phyloP scores from a whole-genome alignment of 2,113 vertebrate species.

The Delphinapterus leucas region DNA sequence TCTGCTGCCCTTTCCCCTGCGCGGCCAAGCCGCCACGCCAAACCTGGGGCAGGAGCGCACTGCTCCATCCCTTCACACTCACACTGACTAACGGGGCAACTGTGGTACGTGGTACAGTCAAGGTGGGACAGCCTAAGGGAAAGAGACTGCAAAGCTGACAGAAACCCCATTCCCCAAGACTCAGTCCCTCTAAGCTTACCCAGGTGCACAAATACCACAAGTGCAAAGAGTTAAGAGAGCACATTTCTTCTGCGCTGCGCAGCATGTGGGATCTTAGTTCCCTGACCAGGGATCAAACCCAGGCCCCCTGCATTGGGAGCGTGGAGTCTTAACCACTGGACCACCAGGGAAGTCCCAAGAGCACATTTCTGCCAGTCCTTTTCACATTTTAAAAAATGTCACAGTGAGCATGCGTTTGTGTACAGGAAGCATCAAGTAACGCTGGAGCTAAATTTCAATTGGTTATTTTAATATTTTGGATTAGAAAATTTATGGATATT shows the following conservation, averaged over 20 bases:
- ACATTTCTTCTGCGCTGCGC: neutral
- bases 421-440: neutral
- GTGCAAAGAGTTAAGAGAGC: neutral
- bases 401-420: neutral
- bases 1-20: neutral
- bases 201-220: neutral
- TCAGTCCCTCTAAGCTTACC: neutral
- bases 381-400: neutral
- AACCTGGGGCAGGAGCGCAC: neutral
- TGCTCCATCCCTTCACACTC: neutral
- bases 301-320: too few species aligned
- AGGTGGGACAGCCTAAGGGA: neutral
- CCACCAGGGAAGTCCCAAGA: neutral
- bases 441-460: neutral
- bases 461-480: neutral
- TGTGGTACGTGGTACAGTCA: neutral
- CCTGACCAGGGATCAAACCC: too few species aligned
- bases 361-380: neutral
- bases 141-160: neutral
- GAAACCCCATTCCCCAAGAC: neutral
- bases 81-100: too few species aligned
- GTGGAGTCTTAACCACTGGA: too few species aligned
- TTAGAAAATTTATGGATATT: neutral
- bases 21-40: rapidly evolving
- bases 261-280: too few species aligned